Percentiles rank a stretch among this genome's conserved stretches.
These are phyloP conservation scores for Bombus sylvicola DNA, from an alignment of 1,140 invertebrate genomes.

Conservation along the genomic window DNA sequence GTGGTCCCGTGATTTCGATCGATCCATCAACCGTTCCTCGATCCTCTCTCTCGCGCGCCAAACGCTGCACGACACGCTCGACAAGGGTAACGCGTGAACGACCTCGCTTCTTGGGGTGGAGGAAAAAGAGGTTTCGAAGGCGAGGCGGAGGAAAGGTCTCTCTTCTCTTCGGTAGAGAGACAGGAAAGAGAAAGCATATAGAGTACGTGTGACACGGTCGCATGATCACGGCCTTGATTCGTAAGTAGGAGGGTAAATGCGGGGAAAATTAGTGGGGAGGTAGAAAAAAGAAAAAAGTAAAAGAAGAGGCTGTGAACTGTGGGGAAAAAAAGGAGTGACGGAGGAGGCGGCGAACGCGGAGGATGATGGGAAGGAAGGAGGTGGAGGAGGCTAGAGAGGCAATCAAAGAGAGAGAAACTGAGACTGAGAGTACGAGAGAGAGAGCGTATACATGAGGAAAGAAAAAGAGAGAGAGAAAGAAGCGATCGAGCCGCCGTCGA, in stretches of 20 bases:
- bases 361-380: neutral
- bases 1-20: slow-evolving; percentile 3
- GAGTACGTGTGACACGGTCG: slow-evolving; percentile 2
- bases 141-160: neutral
- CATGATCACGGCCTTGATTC: slow-evolving; percentile 26
- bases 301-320: neutral
- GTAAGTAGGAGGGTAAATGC: slow-evolving; percentile 30
- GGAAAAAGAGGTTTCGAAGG: neutral
- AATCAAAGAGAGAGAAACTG: slow-evolving; percentile 33
- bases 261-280: slow-evolving; percentile 21
- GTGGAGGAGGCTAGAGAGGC: neutral
- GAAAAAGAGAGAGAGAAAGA: slow-evolving; percentile 53
- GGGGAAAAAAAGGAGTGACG: neutral
- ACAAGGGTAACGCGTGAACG: slow-evolving; percentile 15
- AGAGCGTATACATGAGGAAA: slow-evolving; percentile 44
- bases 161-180: slow-evolving; percentile 1
- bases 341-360: neutral
- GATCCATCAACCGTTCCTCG: neutral
- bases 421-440: slow-evolving; percentile 36
- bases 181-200: neutral
- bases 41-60: slow-evolving; percentile 5
- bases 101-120: slow-evolving; percentile 20
- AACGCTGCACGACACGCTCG: neutral
- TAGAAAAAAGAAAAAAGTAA: neutral
- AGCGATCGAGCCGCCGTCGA: slow-evolving; percentile 59